Evolutionary conservation across 2,888 invertebrate species (phyloP).

Genomic region (Xanthorhoe designata): DNA sequence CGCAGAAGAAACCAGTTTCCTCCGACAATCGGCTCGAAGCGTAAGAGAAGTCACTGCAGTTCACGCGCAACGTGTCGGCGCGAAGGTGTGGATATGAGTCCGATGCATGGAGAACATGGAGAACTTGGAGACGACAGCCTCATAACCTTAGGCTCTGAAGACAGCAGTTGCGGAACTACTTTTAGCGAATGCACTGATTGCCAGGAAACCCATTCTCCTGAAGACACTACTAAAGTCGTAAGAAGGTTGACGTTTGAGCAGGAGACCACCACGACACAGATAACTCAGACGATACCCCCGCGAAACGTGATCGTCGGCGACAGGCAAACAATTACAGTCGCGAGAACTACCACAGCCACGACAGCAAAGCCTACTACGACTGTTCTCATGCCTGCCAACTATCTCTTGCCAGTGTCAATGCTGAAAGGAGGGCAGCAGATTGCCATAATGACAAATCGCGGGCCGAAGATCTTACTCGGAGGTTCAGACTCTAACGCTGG

Average conservation of each 20-base stretch:
- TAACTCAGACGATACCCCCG: constrained; percentile 67
- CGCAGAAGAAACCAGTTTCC: constrained; percentile 90
- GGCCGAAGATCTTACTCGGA: constrained; percentile 82
- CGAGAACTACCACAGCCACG: constrained; percentile 71
- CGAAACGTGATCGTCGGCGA: constrained; percentile 87
- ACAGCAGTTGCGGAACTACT: constrained; percentile 90
- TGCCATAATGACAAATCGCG: constrained; percentile 89
- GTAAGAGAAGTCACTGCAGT: constrained; percentile 88
- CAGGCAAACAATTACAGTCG: constrained; percentile 87
- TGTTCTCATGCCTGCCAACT: constrained; percentile 90
- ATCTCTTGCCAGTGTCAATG: constrained; percentile 89
- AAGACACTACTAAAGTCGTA: constrained; percentile 80
- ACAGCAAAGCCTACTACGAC: constrained; percentile 87
- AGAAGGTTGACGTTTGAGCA: constrained; percentile 78
- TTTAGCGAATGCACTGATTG: constrained; percentile 82
- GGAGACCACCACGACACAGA: constrained; percentile 69
- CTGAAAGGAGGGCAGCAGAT: constrained; percentile 90
- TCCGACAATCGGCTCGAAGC: constrained; percentile 88
- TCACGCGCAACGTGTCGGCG: constrained; percentile 66
- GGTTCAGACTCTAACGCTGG: constrained; percentile 85
- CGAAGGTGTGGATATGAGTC: constrained; percentile 84
- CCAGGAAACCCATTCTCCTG: constrained; percentile 84
- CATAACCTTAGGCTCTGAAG: constrained; percentile 90
- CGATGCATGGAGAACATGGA: constrained; percentile 56
- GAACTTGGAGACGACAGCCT: constrained; percentile 87